These are phyloP conservation scores for Ectropis grisescens DNA, from an alignment of 1,140 invertebrate species.

Conservation along the genomic window DNA sequence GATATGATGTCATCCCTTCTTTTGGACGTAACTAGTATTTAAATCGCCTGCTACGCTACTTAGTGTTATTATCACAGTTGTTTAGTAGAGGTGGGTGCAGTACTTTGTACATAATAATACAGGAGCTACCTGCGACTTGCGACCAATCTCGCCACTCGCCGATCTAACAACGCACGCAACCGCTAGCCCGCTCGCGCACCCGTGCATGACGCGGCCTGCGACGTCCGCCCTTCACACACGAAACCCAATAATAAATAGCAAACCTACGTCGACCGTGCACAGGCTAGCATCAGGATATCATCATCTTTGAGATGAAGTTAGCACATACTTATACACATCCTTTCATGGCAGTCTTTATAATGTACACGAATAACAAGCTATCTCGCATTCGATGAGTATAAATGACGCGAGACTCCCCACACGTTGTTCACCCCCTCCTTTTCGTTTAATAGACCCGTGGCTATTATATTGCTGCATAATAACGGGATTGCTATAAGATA, in stretches of 20 bases:
- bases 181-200: constrained; percentile 27
- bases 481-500: constrained; percentile 55
- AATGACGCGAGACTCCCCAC: constrained; percentile 38
- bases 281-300: constrained; percentile 31
- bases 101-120: constrained; percentile 68
- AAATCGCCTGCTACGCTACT: constrained; percentile 71
- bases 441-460: constrained; percentile 31
- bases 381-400: constrained; percentile 30
- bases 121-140: constrained; percentile 55
- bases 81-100: constrained; percentile 71
- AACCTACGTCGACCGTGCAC: constrained; percentile 24
- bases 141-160: constrained; percentile 41
- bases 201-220: too few relatives aligned
- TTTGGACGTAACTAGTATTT: constrained; percentile 71
- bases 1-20: constrained; percentile 72
- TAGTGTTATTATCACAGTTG: constrained; percentile 73
- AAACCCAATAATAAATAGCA: constrained; percentile 21
- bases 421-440: constrained; percentile 50
- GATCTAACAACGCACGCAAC: constrained; percentile 18
- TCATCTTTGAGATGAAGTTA: constrained; percentile 57
- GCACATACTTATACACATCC: constrained; percentile 52
- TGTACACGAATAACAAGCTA: constrained; percentile 55
- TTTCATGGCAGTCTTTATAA: constrained; percentile 59
- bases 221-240: constrained; percentile 3
- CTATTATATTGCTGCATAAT: constrained; percentile 33